Conservation (phyloP, 2,797 vertebrate genomes). For the Chiloscyllium punctatum region DNA sequence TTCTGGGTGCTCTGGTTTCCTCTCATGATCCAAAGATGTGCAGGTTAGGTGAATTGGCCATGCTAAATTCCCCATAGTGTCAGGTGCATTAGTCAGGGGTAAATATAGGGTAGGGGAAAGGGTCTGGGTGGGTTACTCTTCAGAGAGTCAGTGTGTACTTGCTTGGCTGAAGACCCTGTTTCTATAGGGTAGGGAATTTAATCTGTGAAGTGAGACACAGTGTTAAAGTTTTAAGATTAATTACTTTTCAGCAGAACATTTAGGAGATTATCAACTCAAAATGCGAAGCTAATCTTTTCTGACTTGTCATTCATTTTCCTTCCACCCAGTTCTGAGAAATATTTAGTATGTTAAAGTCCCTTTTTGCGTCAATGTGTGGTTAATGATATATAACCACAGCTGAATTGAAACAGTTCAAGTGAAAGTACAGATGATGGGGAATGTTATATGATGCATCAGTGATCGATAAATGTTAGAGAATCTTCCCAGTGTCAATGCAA, state of each 20-base stretch:
- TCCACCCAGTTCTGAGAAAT: not conserved
- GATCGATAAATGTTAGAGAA: not conserved
- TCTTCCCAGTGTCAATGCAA: not conserved
- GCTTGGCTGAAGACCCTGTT: too few species aligned
- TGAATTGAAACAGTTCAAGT: not conserved
- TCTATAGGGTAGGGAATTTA: too few species aligned
- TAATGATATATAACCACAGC: not conserved
- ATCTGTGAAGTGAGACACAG: not conserved
- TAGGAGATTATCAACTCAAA: not conserved
- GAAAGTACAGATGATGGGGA: not conserved
- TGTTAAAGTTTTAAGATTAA: not conserved
- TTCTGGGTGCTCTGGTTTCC: too few species aligned
- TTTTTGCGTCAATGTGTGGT: not conserved
- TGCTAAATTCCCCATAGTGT: too few species aligned
- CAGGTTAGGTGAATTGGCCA: too few species aligned
- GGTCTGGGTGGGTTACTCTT: too few species aligned
- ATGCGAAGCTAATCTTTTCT: not conserved
- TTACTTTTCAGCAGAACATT: not conserved
- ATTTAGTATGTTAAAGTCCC: not conserved
- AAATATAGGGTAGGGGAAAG: too few species aligned
- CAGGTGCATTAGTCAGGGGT: too few species aligned
- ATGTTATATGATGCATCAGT: not conserved
- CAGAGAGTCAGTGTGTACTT: too few species aligned
- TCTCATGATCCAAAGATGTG: too few species aligned
- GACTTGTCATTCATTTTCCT: not conserved